Evolutionary conservation across 2,888 invertebrate genomes (phyloP).

Genomic region (Platypus cylindrus): DNA sequence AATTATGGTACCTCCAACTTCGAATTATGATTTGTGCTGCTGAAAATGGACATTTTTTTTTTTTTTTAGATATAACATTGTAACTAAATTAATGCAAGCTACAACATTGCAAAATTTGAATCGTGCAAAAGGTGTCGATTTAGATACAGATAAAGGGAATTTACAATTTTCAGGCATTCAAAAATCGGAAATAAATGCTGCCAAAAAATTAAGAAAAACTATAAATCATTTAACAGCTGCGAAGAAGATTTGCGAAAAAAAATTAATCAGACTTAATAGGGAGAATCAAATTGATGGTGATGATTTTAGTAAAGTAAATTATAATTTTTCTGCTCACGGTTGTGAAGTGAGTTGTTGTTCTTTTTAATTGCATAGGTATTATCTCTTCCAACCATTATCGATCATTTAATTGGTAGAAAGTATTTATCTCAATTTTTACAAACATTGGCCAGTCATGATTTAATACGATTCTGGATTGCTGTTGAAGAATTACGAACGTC

Average conservation of each 20-base stretch:
- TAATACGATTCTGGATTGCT: slow-evolving; percentile 72
- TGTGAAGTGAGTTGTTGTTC: not conserved
- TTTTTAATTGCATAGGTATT: slow-evolving; percentile 45
- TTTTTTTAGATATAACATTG: slow-evolving; percentile 60
- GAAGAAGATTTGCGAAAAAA: slow-evolving; percentile 68
- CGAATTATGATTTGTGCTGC: no score
- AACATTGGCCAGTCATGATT: slow-evolving; percentile 68
- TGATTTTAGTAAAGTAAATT: slow-evolving; percentile 23
- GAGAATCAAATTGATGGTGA: slow-evolving; percentile 33
- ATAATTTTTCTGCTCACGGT: not conserved
- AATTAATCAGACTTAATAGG: slow-evolving; percentile 57
- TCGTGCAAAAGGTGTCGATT: slow-evolving; percentile 66
- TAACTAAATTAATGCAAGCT: slow-evolving; percentile 88
- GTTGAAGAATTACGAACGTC: slow-evolving; percentile 72
- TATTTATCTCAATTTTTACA: slow-evolving; percentile 72
- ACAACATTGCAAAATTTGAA: slow-evolving; percentile 83
- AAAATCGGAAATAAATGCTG: slow-evolving; percentile 67
- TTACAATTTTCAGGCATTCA: slow-evolving; percentile 44
- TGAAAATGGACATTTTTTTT: no score
- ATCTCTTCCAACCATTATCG: slow-evolving; percentile 59
- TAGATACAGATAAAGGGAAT: slow-evolving; percentile 44
- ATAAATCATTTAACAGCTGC: slow-evolving; percentile 71
- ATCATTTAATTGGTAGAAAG: slow-evolving; percentile 66
- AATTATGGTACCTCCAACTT: no score
- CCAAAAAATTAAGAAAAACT: slow-evolving; percentile 71